Conservation (phyloP, 2,888 invertebrate species). For the Drosophila testacea region DNA sequence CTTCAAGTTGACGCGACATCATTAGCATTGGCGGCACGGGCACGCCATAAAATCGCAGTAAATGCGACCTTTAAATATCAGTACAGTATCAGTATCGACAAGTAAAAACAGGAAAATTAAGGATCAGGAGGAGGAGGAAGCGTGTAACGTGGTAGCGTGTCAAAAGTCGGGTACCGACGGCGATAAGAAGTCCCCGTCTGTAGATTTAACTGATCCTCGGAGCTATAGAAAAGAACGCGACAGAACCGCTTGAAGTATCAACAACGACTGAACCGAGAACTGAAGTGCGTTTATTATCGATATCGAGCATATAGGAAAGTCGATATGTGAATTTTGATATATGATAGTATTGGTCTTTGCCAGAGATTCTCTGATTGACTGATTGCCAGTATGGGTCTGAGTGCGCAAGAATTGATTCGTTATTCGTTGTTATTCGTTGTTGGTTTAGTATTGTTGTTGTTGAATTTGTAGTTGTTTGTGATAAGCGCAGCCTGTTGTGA, state of each 20-base stretch:
- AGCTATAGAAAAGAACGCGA: slow-evolving; percentile 16
- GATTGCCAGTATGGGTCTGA: slow-evolving; percentile 22
- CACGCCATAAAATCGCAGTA: slow-evolving; percentile 48
- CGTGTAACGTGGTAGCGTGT: slow-evolving; percentile 39
- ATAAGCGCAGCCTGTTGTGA: slow-evolving; percentile 54
- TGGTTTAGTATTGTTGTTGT: slow-evolving; percentile 1
- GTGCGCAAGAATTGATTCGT: slow-evolving; percentile 22
- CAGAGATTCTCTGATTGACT: slow-evolving; percentile 34
- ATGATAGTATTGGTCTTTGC: slow-evolving; percentile 6
- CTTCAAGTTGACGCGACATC: slow-evolving; percentile 74
- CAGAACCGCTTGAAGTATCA: slow-evolving; percentile 41
- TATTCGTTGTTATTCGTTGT: slow-evolving; percentile 15
- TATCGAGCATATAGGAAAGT: slow-evolving; percentile 21
- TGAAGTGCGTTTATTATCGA: slow-evolving; percentile 21
- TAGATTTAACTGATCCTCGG: slow-evolving; percentile 37
- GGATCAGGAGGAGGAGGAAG: not conserved
- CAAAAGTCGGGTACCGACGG: slow-evolving; percentile 53
- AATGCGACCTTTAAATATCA: slow-evolving; percentile 3
- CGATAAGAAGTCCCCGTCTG: slow-evolving; percentile 23
- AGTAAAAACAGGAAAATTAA: not conserved
- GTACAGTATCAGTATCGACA: not conserved
- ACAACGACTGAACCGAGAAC: slow-evolving; percentile 39
- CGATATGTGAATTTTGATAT: slow-evolving; percentile 19
- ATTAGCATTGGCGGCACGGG: slow-evolving; percentile 68
- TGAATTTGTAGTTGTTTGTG: slow-evolving; percentile 46